Conservation (phyloP, 64 coral and sea anemone species). For the Acropora tenuis region DNA sequence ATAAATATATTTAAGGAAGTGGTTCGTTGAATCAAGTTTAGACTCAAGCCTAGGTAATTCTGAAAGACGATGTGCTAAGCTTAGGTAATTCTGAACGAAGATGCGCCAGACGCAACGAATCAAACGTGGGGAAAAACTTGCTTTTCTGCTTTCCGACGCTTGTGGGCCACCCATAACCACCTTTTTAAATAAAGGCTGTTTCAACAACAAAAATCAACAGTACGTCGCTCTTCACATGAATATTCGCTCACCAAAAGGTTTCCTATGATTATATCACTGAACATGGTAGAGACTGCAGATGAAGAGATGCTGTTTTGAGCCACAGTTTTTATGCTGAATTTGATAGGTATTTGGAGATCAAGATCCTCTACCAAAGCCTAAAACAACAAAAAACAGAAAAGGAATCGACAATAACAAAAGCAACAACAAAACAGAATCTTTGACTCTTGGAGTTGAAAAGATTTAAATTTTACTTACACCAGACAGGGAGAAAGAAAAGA, state of each 20-base stretch:
- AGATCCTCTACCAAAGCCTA: slow-evolving; percentile 94
- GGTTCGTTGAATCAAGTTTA: no score
- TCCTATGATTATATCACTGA: slow-evolving; percentile 77
- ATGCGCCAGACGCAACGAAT: no score
- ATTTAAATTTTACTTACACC: neutral
- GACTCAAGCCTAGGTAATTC: no score
- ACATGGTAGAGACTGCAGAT: slow-evolving; percentile 58
- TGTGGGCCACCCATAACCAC: no score
- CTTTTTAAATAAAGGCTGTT: no score
- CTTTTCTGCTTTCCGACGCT: no score
- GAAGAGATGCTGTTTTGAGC: slow-evolving; percentile 78
- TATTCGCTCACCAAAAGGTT: slow-evolving; percentile 17
- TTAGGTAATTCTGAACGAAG: no score
- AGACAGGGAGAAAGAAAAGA: neutral
- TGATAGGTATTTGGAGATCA: slow-evolving; percentile 74
- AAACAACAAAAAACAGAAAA: neutral
- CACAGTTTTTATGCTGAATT: slow-evolving; percentile 83
- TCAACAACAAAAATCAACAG: no score
- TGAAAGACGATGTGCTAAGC: no score
- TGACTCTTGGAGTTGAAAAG: neutral
- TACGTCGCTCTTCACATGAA: neutral
- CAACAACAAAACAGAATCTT: slow-evolving; percentile 2
- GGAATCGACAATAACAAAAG: neutral
- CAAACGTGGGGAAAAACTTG: no score
- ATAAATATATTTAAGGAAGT: no score